phyloP scores from a whole-genome alignment of 92 coral and sea anemone species.

The Bergia puertoricense region DNA sequence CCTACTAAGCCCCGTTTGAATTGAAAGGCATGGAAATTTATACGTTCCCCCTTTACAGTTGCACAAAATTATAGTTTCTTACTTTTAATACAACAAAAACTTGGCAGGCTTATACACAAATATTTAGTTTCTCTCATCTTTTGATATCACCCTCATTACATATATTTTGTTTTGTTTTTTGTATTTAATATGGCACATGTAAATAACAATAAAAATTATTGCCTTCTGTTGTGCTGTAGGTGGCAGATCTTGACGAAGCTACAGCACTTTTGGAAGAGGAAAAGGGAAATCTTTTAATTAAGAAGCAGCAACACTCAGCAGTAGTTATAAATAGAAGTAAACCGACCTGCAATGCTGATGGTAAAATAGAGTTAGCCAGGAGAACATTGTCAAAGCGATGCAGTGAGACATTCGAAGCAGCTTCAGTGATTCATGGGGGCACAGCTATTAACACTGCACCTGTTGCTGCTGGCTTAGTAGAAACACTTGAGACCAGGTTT shows the following conservation, averaged over 20 bases:
- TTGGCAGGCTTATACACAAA: too few species aligned
- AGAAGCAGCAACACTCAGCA: conserved; percentile 56
- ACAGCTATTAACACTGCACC: conserved; percentile 61
- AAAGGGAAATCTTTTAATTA: conserved; percentile 49
- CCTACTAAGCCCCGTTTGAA: too few species aligned
- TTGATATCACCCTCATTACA: too few species aligned
- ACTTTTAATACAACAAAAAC: too few species aligned
- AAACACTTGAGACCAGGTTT: conserved; percentile 60
- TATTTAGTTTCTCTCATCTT: too few species aligned
- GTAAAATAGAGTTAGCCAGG: conserved; percentile 46
- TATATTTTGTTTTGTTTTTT: too few species aligned
- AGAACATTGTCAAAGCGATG: conserved; percentile 71
- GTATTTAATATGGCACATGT: too few species aligned
- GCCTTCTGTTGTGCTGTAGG: conserved; percentile 42
- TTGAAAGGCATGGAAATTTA: too few species aligned
- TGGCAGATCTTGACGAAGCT: conserved; percentile 45
- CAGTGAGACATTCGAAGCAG: conserved; percentile 74
- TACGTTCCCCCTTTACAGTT: too few species aligned
- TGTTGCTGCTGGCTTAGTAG: conserved; percentile 68
- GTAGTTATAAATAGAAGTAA: conserved; percentile 24
- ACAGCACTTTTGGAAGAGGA: neutral
- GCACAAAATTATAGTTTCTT: too few species aligned
- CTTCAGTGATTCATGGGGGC: conserved; percentile 68
- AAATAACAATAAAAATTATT: too few species aligned
- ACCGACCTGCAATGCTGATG: conserved; percentile 62